Percentiles rank a stretch among this genome's conserved stretches.
Conservation (phyloP, 2,113 vertebrate species). For the Protomyctophum bolini region DNA sequence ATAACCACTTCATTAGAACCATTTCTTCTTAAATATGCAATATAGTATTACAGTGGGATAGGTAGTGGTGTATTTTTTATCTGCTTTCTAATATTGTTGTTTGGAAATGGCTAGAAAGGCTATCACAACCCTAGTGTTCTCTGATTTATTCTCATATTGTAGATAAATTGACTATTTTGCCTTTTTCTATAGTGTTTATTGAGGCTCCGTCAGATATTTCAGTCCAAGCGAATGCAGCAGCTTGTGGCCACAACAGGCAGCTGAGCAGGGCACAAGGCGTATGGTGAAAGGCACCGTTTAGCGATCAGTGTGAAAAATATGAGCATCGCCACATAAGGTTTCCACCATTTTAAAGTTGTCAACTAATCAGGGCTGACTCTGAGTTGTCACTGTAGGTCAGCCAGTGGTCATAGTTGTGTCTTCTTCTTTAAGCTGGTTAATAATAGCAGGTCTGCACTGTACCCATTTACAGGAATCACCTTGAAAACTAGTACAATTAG, state of each 20-base stretch:
- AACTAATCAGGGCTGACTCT: neutral
- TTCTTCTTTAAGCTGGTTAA: conserved; percentile 53
- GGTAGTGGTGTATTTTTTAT: too few relatives aligned
- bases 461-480: conserved; percentile 1
- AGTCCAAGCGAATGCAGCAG: conserved; percentile 1
- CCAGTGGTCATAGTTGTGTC: conserved; percentile 25
- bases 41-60: too few relatives aligned
- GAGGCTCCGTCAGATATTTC: conserved; percentile 5
- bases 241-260: conserved; percentile 13
- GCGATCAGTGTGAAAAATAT: conserved; percentile 31
- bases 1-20: too few relatives aligned
- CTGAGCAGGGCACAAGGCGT: conserved; percentile 21
- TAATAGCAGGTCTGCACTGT: conserved; percentile 20
- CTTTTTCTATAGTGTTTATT: conserved; percentile 4
- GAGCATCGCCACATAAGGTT: conserved; percentile 54
- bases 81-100: too few relatives aligned
- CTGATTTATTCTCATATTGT: neutral
- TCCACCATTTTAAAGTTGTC: conserved; percentile 51
- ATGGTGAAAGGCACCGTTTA: conserved; percentile 34
- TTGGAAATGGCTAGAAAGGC: too few relatives aligned
- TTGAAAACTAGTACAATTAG: conserved; percentile 1
- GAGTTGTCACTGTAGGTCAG: conserved; percentile 22
- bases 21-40: too few relatives aligned
- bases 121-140: too few relatives aligned
- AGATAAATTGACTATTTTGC: neutral